Base-by-base conservation (phyloP, 2,888 invertebrate species). In the Abrostola triplasia region DNA sequence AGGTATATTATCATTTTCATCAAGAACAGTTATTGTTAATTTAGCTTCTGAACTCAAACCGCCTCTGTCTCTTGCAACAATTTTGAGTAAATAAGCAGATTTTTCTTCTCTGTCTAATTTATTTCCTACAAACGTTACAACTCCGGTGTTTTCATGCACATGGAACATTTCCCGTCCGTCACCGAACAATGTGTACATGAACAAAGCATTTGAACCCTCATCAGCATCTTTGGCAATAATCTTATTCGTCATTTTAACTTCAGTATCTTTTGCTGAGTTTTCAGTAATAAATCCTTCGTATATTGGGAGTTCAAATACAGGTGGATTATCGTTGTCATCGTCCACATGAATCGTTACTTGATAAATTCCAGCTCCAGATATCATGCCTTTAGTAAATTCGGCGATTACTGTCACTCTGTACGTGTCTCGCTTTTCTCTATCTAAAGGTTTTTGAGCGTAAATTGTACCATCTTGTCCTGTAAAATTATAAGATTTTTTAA, bases 321-420 rank as follows among this genome's bases (percentile, higher is more conserved):
- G 98, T 5, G 98, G 95, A 82, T 98, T 98, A 83, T 98, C 98
- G 83, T 98, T 98, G 68, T 97, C 97, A 84, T 98, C 98, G 67
- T 97, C 97, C 0, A 98, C 97, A 59, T 96, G 94, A 38, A 98
- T 95, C 10, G 96, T 96, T 0, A 97, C 97, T 95, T 97, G 97
- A 84, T 97, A 97, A 62, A 97, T 96, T 2, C 97, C 97, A 54
- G 96, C 96, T 7, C 96, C 96, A 69, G 96, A 96, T 60, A 96
- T 95, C 67, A 95, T 88, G 7, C 97, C 97, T 84, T 97, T 96
- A 35, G 95, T 96, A 76, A 96, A 97, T 87, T 98, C 97, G 9
- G 97, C 97, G 48, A 98, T 97, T 0, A 98, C 96, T 0, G 97
- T 98, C 76, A 98, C 93, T 80, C 97, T 95, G 77, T 97, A 98